phyloP scores from a whole-genome alignment of 2,888 invertebrate species.

The Agrochola macilenta region DNA sequence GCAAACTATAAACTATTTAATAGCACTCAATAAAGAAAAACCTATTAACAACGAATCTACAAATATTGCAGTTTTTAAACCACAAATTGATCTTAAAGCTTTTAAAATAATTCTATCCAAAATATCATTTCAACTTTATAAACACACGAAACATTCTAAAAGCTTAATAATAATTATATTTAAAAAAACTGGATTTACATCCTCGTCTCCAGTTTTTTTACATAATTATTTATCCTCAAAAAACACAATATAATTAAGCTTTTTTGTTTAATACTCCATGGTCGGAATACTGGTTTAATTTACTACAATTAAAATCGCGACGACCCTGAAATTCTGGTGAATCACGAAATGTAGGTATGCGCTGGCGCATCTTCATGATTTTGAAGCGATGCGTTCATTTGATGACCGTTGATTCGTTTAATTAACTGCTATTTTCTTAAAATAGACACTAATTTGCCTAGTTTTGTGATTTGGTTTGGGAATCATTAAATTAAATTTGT shows the following conservation, averaged over 20 bases:
- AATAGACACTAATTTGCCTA: neutral
- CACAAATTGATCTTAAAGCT: neutral
- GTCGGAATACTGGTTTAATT: conserved; percentile 49
- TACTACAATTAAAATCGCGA: conserved; percentile 41
- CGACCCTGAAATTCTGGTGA: conserved; percentile 49
- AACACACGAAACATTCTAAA: neutral
- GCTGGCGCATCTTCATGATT: conserved; percentile 42
- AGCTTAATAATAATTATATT: neutral
- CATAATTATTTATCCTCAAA: conserved; percentile 24
- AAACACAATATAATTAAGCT: conserved; percentile 26
- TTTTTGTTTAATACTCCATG: conserved; percentile 36
- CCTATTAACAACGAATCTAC: neutral
- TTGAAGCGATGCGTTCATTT: conserved; percentile 29
- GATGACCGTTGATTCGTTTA: conserved; percentile 39
- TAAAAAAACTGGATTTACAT: conserved; percentile 42
- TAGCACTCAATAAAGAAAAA: neutral
- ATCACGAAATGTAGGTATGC: conserved; percentile 36
- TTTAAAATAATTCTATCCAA: neutral
- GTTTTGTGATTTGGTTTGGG: neutral
- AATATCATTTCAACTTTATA: neutral
- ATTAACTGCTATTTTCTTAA: neutral
- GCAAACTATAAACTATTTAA: neutral
- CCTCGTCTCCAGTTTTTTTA: conserved; percentile 42
- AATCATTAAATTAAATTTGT: neutral
- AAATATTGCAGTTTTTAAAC: neutral